Evolutionary conservation across 92 coral and sea anemone genomes (phyloP), one percentile per base, ranked within the genome.

Genomic region (Galaxea fascicularis): DNA sequence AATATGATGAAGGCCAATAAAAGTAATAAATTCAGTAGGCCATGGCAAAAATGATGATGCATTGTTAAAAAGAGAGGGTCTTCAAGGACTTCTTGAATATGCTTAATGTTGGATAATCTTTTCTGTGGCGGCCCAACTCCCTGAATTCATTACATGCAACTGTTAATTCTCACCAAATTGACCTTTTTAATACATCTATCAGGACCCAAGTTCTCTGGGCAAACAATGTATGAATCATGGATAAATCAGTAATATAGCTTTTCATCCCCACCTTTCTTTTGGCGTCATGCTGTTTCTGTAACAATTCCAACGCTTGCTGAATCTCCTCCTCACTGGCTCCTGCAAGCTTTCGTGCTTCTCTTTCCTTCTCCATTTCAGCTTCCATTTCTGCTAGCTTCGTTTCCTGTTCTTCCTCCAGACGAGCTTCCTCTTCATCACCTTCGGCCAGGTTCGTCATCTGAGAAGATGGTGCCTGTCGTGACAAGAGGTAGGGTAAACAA

Each of bases 261-360:
- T 24, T 27, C 1, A 3, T 60, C 63, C n/a, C 22, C 25, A 96
- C 99, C 93, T 83, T 80, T 83, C 91, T 93, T 84, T 90, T 96
- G 1, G 98, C 94, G 21, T 94, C 99, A n/a, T 96, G 98, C 63
- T 96, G 99, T 51, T 86, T 86, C 67, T 94, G 95, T 29, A 96
- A 76, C 67, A 85, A 85, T 20, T 89, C 91, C 87, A 96, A 65
- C 0, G 98, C 98, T 0, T 92, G 90, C 74, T 79, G 87, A 8
- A 92, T 91, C 46, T 96, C 99, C 49, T 84, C 92, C 16, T 96
- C 99, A 4, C 97, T 86, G 15, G 99, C 99, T 53, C 99, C 99
- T 16, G 98, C 94, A 54, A 78, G 77, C 63, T 89, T 84, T 62
- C 93, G 93, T 25, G 92, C 90, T 76, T 92, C 84, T 49, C 88